Evolutionary conservation across 2,797 vertebrate genomes (phyloP).

Genomic region (Salarias fasciatus): DNA sequence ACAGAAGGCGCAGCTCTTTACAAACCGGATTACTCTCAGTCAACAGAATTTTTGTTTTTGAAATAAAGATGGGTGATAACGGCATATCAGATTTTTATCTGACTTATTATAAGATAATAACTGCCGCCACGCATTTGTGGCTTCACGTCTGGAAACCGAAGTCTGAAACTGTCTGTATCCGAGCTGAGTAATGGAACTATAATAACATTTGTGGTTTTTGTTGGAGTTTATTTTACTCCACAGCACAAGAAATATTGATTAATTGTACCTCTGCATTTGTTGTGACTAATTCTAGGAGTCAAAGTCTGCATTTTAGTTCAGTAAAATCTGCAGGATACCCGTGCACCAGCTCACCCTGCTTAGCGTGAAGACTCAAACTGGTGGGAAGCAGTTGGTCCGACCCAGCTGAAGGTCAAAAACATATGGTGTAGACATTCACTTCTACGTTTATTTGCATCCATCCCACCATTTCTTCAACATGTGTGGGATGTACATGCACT

Average conservation of each 20-base stretch:
- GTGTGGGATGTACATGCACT: no score
- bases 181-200: not conserved
- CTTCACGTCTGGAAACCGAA: not conserved
- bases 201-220: no score
- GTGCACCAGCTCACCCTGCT: not conserved
- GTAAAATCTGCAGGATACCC: not conserved
- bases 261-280: not conserved
- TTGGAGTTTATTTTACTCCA: not conserved
- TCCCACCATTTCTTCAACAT: no score
- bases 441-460: no score
- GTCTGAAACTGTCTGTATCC: conserved; percentile 2
- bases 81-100: not conserved
- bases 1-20: conserved; percentile 6
- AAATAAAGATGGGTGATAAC: not conserved
- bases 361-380: not conserved
- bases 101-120: conserved; percentile 5
- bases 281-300: not conserved
- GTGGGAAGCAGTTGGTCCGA: not conserved
- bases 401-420: no score
- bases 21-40: conserved; percentile 16
- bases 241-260: not conserved
- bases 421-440: no score
- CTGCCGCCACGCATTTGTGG: not conserved
- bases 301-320: conserved; percentile 5
- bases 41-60: not conserved